A percentile compares a stretch with the other conserved stretches of the same genome.
Conservation (phyloP, 2,888 invertebrate genomes). For the Allygus modestus region DNA sequence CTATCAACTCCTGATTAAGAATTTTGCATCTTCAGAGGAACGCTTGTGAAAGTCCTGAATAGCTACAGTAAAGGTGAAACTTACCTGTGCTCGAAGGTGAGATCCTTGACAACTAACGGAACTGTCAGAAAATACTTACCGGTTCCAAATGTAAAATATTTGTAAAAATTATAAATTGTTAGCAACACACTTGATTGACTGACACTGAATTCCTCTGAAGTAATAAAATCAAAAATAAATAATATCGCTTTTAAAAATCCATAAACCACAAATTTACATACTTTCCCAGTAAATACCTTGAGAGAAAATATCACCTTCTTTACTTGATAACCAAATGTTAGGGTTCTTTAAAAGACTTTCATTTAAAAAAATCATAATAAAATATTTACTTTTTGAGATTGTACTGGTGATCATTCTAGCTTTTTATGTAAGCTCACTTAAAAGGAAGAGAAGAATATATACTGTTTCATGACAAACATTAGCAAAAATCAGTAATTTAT, state of each 20-base stretch:
- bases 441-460: too few species aligned
- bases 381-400: background rate
- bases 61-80: background rate
- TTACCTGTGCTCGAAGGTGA: background rate
- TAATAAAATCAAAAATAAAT: background rate
- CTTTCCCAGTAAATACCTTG: background rate
- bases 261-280: background rate
- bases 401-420: background rate
- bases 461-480: too few species aligned
- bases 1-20: too few species aligned
- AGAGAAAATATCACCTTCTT: constrained; percentile 12
- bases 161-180: background rate
- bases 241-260: background rate
- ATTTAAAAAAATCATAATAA: background rate
- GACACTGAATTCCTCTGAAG: background rate
- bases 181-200: background rate
- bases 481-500: too few species aligned
- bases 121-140: constrained; percentile 24
- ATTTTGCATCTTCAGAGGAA: constrained; percentile 6
- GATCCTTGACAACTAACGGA: constrained; percentile 39
- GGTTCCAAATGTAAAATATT: background rate
- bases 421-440: too few species aligned
- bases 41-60: background rate
- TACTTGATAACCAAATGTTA: background rate
- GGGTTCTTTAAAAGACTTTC: background rate